phyloP scores from a whole-genome alignment of 37 sponge, comb jelly and placozoan species.

The Dysidea cf. avara region DNA sequence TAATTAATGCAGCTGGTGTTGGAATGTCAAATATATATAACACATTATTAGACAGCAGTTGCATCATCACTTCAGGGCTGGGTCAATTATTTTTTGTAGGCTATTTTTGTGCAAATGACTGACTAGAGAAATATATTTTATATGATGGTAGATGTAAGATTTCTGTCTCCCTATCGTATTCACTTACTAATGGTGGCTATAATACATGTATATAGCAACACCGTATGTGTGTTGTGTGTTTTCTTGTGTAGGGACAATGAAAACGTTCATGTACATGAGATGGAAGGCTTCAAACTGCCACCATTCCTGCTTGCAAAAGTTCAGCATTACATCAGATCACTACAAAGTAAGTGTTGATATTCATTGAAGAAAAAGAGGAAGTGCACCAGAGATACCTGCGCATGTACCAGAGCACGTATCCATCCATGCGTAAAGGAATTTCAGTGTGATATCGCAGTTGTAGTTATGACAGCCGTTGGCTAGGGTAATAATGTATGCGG shows the following conservation, averaged over 20 bases:
- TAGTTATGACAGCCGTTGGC: background rate
- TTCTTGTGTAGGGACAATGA: background rate
- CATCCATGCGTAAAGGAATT: background rate
- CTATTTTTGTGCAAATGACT: too few species aligned
- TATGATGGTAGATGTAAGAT: too few species aligned
- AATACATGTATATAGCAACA: too few species aligned
- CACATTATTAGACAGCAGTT: too few species aligned
- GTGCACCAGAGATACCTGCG: background rate
- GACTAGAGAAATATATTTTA: too few species aligned
- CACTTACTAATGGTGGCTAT: too few species aligned
- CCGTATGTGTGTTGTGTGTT: too few species aligned
- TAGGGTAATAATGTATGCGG: background rate
- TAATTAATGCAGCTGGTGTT: too few species aligned
- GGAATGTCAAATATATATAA: too few species aligned
- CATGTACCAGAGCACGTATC: background rate
- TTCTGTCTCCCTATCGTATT: too few species aligned
- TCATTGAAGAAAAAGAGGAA: background rate
- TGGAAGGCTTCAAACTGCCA: slow-evolving; percentile 70
- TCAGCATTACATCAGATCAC: slow-evolving; percentile 60
- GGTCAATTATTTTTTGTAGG: too few species aligned
- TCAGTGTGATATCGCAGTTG: background rate
- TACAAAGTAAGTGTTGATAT: slow-evolving; percentile 42
- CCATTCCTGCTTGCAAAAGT: slow-evolving; percentile 75
- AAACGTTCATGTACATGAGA: slow-evolving; percentile 3
- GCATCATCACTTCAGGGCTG: too few species aligned